Conservation (phyloP, 2,797 vertebrate genomes). For the Anabas testudineus region DNA sequence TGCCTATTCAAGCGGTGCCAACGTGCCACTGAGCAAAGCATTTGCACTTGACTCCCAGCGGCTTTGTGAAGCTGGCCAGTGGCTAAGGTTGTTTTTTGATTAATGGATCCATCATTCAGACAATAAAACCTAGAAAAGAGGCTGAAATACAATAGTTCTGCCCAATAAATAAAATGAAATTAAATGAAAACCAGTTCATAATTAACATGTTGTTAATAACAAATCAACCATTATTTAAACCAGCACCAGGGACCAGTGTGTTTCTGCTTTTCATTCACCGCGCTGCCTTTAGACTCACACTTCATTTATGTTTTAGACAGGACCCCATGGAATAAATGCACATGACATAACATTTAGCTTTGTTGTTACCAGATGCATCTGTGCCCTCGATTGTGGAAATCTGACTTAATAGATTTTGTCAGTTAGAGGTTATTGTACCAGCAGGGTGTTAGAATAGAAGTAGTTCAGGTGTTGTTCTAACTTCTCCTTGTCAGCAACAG, state of each 20-base stretch:
- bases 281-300: no score
- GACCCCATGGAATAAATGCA: no score
- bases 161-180: not conserved
- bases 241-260: no score
- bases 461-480: conserved; percentile 2
- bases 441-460: conserved; percentile 2
- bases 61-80: conserved; percentile 1
- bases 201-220: no score
- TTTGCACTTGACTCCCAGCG: conserved; percentile 10
- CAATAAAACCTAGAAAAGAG: not conserved
- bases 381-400: not conserved
- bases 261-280: no score
- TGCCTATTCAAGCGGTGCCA: not conserved
- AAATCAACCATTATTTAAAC: no score
- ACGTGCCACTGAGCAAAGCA: conserved; percentile 36
- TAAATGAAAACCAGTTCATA: no score
- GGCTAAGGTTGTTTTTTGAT: not conserved
- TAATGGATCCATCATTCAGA: not conserved
- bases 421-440: conserved; percentile 5
- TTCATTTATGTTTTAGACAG: not conserved
- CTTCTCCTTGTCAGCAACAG: not conserved
- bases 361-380: not conserved
- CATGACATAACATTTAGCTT: not conserved
- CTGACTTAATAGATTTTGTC: conserved; percentile 8
- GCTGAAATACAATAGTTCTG: not conserved